phyloP scores from a whole-genome alignment of 2,888 invertebrate species.

The Beris chalybata region DNA sequence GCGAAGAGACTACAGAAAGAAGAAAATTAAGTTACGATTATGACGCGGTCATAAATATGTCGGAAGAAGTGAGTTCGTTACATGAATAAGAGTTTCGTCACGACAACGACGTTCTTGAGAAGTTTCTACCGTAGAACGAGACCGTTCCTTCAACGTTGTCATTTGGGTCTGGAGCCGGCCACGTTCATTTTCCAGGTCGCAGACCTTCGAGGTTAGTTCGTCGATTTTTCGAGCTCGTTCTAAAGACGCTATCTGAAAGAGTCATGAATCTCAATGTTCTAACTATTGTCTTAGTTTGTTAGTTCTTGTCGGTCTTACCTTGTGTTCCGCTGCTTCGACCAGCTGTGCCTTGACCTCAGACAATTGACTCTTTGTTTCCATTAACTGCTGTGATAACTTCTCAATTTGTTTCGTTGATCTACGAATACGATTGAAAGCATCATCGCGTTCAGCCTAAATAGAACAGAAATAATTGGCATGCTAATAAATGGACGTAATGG shows the following conservation, averaged over 20 bases:
- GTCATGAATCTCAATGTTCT: background rate
- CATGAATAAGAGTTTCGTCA: constrained; percentile 54
- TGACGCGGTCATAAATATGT: constrained; percentile 5
- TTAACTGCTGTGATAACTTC: constrained; percentile 75
- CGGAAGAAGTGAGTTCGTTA: constrained; percentile 39
- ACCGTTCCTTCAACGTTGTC: constrained; percentile 49
- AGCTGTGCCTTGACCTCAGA: constrained; percentile 84
- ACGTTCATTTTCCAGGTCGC: constrained; percentile 78
- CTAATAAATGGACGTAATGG: no score
- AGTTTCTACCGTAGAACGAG: constrained; percentile 51
- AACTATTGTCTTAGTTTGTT: background rate
- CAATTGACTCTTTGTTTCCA: constrained; percentile 78
- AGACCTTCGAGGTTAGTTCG: constrained; percentile 77
- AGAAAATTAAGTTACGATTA: background rate
- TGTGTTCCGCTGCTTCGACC: constrained; percentile 83
- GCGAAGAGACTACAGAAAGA: constrained; percentile 61
- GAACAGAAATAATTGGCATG: background rate
- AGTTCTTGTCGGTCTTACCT: constrained; percentile 58
- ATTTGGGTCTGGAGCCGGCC: constrained; percentile 59
- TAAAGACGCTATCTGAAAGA: constrained; percentile 72
- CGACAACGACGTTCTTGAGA: constrained; percentile 53
- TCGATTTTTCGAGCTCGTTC: constrained; percentile 83
- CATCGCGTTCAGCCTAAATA: constrained; percentile 66
- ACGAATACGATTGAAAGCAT: constrained; percentile 69
- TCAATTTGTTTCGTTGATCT: constrained; percentile 84